Evolutionary conservation across 2,888 invertebrate species (phyloP), one percentile per base, ranked within the genome.

Genomic region (Agrochola litura): DNA sequence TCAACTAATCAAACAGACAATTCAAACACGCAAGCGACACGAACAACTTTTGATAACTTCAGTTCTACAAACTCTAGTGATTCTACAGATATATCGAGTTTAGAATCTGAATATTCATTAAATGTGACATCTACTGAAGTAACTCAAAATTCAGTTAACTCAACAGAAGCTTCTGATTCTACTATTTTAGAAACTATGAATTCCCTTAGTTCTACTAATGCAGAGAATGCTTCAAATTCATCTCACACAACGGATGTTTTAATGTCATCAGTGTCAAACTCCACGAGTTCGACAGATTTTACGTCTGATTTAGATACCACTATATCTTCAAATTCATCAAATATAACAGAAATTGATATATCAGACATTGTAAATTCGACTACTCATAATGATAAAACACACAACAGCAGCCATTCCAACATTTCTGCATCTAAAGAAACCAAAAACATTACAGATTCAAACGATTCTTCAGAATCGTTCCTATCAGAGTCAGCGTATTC

Each of bases 291-390:
- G 12, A 46, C 14, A 63, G 69, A 86, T 58, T 76, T n/a, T 43
- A 65, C 37, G 12, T 67, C 30, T 25, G n/a, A 64, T 70, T 79
- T 58, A 67, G 76, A 84, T 60, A 54, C 46, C 9, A 12, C 4
- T 10, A 73, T 43, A 30, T 77, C 52, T 49, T 72, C 61, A 41
- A 76, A 77, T 70, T 64, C 66, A 52, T 74, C 73, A 54, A 76
- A 69, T 67, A 43, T 52, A 30, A 77, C 30, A 60, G 41, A 79
- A 37, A 82, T 22, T 46, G 74, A 49, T 37, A 37, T 41, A 73
- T 85, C 84, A 49, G 76, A 77, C 30, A 66, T 30, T 52, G 8
- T 22, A 49, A 85, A 81, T 76, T 74, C 73, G 2, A 65, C 72
- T 19, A 56, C 25, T 68, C 41, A 16, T 43, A n/a, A 37, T 16